These are phyloP conservation scores for Solea solea DNA, from an alignment of 2,113 vertebrate genomes.

Conservation along the genomic window DNA sequence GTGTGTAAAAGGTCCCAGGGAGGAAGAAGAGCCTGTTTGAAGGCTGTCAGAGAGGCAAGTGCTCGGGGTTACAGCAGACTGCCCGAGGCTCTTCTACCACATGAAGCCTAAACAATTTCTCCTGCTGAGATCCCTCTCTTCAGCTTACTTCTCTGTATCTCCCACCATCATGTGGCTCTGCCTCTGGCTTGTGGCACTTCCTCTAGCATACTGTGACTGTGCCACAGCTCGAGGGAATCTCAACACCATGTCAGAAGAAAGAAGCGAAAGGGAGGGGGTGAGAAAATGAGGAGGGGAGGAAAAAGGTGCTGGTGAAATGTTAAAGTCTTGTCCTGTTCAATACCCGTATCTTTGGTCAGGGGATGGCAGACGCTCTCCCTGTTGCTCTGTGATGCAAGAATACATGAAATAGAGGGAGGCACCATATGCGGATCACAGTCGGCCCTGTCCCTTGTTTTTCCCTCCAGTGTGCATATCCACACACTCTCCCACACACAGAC, in stretches of 20 bases:
- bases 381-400: slow-evolving; percentile 30
- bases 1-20: slow-evolving; percentile 12
- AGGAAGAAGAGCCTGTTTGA: slow-evolving; percentile 35
- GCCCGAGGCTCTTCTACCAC: slow-evolving; percentile 44
- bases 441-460: slow-evolving; percentile 38
- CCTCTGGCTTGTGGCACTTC: slow-evolving; percentile 41
- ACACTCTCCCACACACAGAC: slow-evolving; percentile 49
- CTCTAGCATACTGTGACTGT: slow-evolving; percentile 39
- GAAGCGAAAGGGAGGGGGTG: slow-evolving; percentile 7
- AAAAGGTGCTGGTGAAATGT: slow-evolving; percentile 71
- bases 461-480: slow-evolving; percentile 22
- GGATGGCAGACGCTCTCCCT: slow-evolving; percentile 7
- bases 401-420: slow-evolving; percentile 47
- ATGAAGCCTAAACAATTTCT: slow-evolving; percentile 26
- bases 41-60: slow-evolving; percentile 35
- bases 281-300: slow-evolving; percentile 27
- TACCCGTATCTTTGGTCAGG: slow-evolving; percentile 53
- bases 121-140: slow-evolving; percentile 28
- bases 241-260: slow-evolving; percentile 35
- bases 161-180: slow-evolving; percentile 14
- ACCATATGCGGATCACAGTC: slow-evolving; percentile 44
- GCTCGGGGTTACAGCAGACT: slow-evolving; percentile 21
- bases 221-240: slow-evolving; percentile 46
- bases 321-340: slow-evolving; percentile 74
- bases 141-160: slow-evolving; percentile 36